These are phyloP conservation scores for Lysandra bellargus DNA, from an alignment of 2,888 invertebrate genomes.

Conservation along the genomic window DNA sequence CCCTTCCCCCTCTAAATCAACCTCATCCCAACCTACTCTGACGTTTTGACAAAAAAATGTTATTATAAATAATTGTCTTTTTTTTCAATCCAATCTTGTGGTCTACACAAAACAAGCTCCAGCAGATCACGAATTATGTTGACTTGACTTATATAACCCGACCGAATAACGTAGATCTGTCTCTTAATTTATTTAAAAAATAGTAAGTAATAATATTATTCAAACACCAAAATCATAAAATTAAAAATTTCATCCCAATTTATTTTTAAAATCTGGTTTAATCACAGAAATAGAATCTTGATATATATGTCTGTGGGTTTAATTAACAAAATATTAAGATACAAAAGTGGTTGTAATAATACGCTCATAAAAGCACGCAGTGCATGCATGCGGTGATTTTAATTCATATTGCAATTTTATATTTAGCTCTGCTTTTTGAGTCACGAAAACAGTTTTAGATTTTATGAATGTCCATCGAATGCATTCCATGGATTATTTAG, in stretches of 20 bases:
- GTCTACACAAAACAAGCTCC: too few species aligned
- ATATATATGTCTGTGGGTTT: not conserved
- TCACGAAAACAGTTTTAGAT: constrained; percentile 14
- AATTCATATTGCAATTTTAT: constrained; percentile 14
- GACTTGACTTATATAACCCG: too few species aligned
- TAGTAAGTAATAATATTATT: too few species aligned
- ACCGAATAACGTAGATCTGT: too few species aligned
- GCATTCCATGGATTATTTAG: not conserved
- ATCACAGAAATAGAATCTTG: not conserved
- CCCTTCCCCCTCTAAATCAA: too few species aligned
- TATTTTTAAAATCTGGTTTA: not conserved
- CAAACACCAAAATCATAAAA: too few species aligned
- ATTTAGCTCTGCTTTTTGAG: constrained; percentile 1
- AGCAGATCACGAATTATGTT: too few species aligned
- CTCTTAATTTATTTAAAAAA: too few species aligned
- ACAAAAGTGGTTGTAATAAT: not conserved
- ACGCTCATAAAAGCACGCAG: not conserved
- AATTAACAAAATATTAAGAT: not conserved
- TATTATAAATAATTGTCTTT: too few species aligned
- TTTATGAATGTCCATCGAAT: not conserved
- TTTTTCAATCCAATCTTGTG: too few species aligned
- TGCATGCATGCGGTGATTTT: not conserved
- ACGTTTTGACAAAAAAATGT: too few species aligned
- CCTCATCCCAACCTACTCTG: too few species aligned
- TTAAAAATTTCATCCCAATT: not conserved